Evolutionary conservation across 2,113 vertebrate genomes (phyloP), one percentile per base, ranked within the genome.

Genomic region (Pipra filicauda): DNA sequence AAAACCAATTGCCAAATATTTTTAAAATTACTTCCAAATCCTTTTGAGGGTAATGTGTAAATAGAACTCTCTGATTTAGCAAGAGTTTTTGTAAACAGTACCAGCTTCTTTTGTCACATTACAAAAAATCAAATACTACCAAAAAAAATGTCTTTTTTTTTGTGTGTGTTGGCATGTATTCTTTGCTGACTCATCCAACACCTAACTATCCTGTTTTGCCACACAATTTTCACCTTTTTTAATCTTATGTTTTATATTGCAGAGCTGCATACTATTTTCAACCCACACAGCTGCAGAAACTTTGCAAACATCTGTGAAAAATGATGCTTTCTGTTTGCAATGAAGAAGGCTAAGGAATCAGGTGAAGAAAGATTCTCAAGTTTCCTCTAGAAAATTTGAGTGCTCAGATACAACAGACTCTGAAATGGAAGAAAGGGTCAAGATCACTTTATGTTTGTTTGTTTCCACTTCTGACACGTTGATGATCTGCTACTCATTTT

Each of bases 11-110:
- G 9, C 2, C 5, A 62, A 31, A 33, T 39, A 9, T 37, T 44
- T 80, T 64, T 1, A 1, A 1, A 64, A 85, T 21, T 5, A 48
- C 12, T 79, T 79, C 1, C 2, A 17, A 79, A 58, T 55, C 0
- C 2, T 58, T 89, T 61, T 33, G 6, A 69, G 2, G 4, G 1
- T 35, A 51, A 1, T 72, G 3, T 35, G 4, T 0, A 10, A 66
- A 55, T 7, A 67, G 18, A 87, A 21, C 1, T 23, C 1, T 23
- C 23, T 37, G 26, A 46, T 81, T 54, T 58, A 78, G 2, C 2
- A 55, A 46, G 2, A 27, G 4, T 9, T 43, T 43, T 81, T 78
- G 19, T 72, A 43, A 87, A 57, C 5, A 35, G 1, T 21, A 43
- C 1, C 64, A 24, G 1, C 9, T 80, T 61, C 4, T 69, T 84